Base-by-base conservation (phyloP, 2,797 vertebrate genomes). In the Darevskia mixta region DNA sequence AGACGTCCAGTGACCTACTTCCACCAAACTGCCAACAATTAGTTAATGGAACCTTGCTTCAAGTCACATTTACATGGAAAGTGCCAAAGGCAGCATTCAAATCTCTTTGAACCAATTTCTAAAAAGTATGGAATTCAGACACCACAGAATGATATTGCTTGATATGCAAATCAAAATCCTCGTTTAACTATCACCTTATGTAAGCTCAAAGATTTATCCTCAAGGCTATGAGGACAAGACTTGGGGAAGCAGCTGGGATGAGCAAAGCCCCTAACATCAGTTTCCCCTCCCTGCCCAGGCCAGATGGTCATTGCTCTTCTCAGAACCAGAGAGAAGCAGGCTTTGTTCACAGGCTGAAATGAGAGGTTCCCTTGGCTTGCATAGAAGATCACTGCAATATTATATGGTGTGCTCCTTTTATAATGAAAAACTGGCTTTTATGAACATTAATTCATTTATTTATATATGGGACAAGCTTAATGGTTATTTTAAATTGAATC, bases 21-120 rank as follows among this genome's bases (percentile, higher is more conserved):
- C 58, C 66, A n/a, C n/a, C 32, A 78, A 85, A 76, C 86, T 89
- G 83, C 83, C 85, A 82, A 45, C 27, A 86, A 88, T 38, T 83
- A 89, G n/a, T 85, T 83, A 73, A 2, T 0, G 20, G 82, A 91
- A 71, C 7, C 32, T 69, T 83, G 10, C 66, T 85, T 45, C 35
- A 69, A 61, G 67, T 1, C 5, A 43, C 35, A 35, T 27, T 85
- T 81, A 13, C 29, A 45, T 1, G 0, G 64, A 2, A 79, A 78
- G 10, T 64, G 49, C 49, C 78, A 81, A 77, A 79, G 77, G 73
- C 79, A 27, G 7, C 1, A 25, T 73, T 87, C 38, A 89, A 76
- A 87, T 82, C 76, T 45, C 81, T 66, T 86, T 75, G 43, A 92
- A 83, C 81, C 49, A 45, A 75, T 85, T 88, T 86, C 58, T 55